Percentiles rank a stretch among this genome's conserved stretches.
These are phyloP conservation scores for Drosophila prolongata DNA, from an alignment of 2,888 invertebrate genomes.

Conservation along the genomic window DNA sequence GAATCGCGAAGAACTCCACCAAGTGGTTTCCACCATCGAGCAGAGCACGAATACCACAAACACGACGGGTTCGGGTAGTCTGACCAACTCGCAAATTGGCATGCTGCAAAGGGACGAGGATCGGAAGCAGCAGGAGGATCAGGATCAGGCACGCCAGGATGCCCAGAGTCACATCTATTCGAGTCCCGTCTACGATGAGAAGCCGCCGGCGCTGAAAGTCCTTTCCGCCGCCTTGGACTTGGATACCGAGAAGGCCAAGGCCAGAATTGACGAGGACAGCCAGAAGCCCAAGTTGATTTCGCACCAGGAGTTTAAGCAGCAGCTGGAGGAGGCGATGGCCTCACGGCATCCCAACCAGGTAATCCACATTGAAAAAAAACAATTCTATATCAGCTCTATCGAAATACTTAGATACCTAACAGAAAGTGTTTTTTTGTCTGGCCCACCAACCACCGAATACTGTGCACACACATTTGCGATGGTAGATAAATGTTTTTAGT, in stretches of 20 bases:
- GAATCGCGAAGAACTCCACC: constrained; percentile 72
- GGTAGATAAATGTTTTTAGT: too few species aligned
- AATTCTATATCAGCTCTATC: too few species aligned
- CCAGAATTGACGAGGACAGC: constrained; percentile 37
- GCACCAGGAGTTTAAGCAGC: constrained; percentile 82
- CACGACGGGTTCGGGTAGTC: constrained; percentile 63
- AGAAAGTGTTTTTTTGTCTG: too few species aligned
- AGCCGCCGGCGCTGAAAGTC: constrained; percentile 71
- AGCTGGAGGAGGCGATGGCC: constrained; percentile 75
- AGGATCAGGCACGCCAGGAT: constrained; percentile 66
- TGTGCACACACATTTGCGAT: too few species aligned
- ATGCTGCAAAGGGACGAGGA: constrained; percentile 66
- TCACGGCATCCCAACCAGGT: constrained; percentile 45
- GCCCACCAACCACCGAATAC: too few species aligned
- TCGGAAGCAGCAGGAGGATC: constrained; percentile 50
- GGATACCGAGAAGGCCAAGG: constrained; percentile 29
- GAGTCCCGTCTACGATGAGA: constrained; percentile 83
- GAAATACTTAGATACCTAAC: too few species aligned
- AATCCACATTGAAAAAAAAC: not conserved
- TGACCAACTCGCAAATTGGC: constrained; percentile 82
- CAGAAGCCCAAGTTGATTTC: constrained; percentile 79
- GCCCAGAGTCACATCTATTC: constrained; percentile 84
- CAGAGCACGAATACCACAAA: constrained; percentile 81
- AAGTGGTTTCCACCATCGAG: constrained; percentile 71
- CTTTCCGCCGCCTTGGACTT: constrained; percentile 49